Evolutionary conservation across 2,888 invertebrate species (phyloP).

Genomic region (Ophioninae sp.): DNA sequence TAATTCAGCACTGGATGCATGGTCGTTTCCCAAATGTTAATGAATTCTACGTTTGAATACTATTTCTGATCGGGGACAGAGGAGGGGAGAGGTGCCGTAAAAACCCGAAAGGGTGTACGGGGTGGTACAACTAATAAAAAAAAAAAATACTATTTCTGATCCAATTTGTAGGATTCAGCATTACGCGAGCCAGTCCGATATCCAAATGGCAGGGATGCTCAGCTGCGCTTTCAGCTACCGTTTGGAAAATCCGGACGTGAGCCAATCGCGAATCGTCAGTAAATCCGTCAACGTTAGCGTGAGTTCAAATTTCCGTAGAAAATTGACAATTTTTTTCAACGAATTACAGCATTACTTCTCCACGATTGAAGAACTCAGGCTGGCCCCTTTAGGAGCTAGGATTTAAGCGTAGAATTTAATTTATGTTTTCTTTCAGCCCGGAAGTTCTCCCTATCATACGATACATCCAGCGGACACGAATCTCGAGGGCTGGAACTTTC

Average conservation of each 20-base stretch:
- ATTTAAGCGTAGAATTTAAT: not conserved
- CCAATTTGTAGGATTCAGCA: slow-evolving; percentile 86
- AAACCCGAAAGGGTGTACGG: too few species aligned
- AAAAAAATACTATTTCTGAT: slow-evolving; percentile 15
- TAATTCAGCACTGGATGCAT: too few species aligned
- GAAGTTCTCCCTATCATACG: slow-evolving; percentile 94
- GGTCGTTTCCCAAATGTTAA: not conserved
- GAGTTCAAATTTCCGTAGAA: slow-evolving; percentile 73
- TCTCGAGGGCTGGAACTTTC: slow-evolving; percentile 89
- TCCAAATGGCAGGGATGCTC: slow-evolving; percentile 97
- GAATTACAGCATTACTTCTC: not conserved
- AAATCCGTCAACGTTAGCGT: slow-evolving; percentile 83
- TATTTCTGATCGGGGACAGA: slow-evolving; percentile 28
- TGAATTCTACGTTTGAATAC: not conserved
- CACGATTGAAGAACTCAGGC: not conserved
- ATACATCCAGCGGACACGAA: slow-evolving; percentile 91
- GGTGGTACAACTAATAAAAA: too few species aligned
- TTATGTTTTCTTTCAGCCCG: slow-evolving; percentile 82
- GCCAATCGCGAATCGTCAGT: slow-evolving; percentile 79
- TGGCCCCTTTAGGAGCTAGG: too few species aligned
- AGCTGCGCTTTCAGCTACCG: slow-evolving; percentile 92
- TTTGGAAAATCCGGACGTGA: slow-evolving; percentile 82
- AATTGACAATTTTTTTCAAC: slow-evolving; percentile 43
- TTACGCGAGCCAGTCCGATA: slow-evolving; percentile 90
- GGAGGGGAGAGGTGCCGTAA: too few species aligned